Conservation (phyloP, 2,888 invertebrate species). For the Dicycla oo region DNA sequence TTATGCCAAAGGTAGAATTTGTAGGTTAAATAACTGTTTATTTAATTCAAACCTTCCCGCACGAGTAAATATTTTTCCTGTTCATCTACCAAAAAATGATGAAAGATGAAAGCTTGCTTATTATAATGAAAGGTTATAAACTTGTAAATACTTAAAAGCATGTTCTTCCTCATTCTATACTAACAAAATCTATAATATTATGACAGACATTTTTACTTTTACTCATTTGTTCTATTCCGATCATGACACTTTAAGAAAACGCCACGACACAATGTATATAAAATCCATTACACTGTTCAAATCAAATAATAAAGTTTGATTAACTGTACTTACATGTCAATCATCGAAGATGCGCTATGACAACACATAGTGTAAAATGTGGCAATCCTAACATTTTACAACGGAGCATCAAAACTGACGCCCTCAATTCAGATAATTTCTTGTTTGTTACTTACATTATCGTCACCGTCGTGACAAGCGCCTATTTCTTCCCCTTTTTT, state of each 20-base stretch:
- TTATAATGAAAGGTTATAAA: constrained; percentile 20
- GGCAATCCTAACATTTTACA: constrained; percentile 56
- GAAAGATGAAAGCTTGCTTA: neutral
- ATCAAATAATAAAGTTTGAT: constrained; percentile 63
- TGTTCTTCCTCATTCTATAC: constrained; percentile 12
- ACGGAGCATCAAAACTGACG: constrained; percentile 65
- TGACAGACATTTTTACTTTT: constrained; percentile 44
- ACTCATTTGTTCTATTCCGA: constrained; percentile 31
- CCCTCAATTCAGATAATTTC: constrained; percentile 71
- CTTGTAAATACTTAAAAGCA: constrained; percentile 5
- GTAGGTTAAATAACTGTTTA: constrained; percentile 11
- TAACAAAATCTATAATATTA: constrained; percentile 19
- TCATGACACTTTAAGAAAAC: constrained; percentile 41
- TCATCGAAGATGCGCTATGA: constrained; percentile 55
- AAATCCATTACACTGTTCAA: constrained; percentile 43
- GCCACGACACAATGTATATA: constrained; percentile 42
- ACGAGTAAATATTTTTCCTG: neutral
- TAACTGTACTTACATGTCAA: constrained; percentile 61
- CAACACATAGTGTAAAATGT: constrained; percentile 53
- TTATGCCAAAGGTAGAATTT: neutral
- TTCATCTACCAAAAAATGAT: neutral
- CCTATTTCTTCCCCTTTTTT: constrained; percentile 76
- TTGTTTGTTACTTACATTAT: constrained; percentile 80
- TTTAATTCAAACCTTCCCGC: constrained; percentile 1
- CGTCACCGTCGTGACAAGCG: constrained; percentile 75